phyloP scores from a whole-genome alignment of 2,113 vertebrate species.

The Gopherus evgoodei region DNA sequence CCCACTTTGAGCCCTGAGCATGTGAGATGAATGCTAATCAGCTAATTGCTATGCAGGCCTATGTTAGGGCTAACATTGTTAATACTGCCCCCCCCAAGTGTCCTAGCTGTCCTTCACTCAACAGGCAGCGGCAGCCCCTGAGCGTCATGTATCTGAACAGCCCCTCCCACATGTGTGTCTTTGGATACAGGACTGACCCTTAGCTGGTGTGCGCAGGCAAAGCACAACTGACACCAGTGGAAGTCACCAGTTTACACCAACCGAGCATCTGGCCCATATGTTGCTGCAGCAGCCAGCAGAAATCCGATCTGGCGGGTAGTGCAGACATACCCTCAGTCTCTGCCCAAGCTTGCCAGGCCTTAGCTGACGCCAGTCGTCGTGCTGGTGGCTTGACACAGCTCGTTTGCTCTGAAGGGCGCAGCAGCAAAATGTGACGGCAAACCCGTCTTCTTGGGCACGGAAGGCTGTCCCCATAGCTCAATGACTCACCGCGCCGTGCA shows the following conservation, averaged over 20 bases:
- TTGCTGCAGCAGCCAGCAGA: neutral
- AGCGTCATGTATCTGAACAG: neutral
- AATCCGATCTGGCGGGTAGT: accelerated
- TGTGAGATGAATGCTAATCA: neutral
- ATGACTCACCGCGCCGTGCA: neutral
- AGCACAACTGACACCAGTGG: accelerated
- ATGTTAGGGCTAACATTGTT: neutral
- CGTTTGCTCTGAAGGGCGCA: neutral
- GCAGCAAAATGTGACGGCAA: neutral
- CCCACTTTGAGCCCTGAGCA: neutral
- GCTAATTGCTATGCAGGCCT: neutral
- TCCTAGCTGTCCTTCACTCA: neutral
- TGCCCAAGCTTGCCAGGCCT: neutral
- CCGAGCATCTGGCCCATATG: neutral
- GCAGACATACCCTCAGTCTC: too few species aligned
- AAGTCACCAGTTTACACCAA: accelerated
- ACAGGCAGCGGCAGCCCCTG: neutral
- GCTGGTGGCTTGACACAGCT: neutral
- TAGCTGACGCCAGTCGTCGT: accelerated
- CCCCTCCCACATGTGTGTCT: neutral
- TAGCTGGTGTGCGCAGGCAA: neutral
- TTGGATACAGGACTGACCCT: neutral
- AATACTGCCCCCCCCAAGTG: neutral
- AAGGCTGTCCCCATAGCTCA: neutral
- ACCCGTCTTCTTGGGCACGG: accelerated